A percentile compares a stretch with the other conserved stretches of the same genome.
These are phyloP conservation scores for Phalanger gymnotis DNA, from an alignment of 2,797 vertebrate genomes.

Conservation along the genomic window DNA sequence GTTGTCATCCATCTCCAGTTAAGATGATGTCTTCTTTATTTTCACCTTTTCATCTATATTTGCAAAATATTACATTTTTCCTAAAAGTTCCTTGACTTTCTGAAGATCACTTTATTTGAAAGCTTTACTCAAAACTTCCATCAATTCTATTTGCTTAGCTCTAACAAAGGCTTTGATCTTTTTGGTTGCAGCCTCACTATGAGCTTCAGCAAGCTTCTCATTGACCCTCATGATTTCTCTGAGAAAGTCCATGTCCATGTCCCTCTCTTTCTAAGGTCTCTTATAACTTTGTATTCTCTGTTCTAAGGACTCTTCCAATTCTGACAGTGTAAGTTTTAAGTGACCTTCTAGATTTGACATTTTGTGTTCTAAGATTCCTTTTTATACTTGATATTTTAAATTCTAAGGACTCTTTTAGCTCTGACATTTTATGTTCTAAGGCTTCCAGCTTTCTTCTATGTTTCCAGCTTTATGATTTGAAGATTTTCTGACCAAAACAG, in stretches of 20 bases:
- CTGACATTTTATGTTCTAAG: not conserved
- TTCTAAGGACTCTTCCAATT: not conserved
- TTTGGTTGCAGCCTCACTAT: conserved; percentile 80
- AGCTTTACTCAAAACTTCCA: not conserved
- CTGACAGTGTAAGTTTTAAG: not conserved
- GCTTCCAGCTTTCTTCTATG: not conserved
- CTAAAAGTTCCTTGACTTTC: conserved; percentile 90
- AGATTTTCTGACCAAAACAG: rapidly evolving
- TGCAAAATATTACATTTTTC: conserved; percentile 95
- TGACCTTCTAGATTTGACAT: not conserved
- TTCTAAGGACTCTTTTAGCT: not conserved
- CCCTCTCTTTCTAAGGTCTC: not conserved
- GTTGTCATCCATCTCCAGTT: conserved; percentile 10
- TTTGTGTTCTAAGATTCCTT: not conserved
- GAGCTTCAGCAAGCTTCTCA: conserved; percentile 89
- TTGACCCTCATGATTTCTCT: conserved; percentile 94
- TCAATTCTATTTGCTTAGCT: conserved; percentile 84
- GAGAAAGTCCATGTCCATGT: conserved; percentile 87
- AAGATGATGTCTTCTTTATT: conserved; percentile 86
- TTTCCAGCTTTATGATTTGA: not conserved
- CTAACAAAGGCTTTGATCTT: conserved; percentile 87
- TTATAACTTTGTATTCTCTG: not conserved
- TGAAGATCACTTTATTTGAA: conserved; percentile 86
- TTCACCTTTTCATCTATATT: conserved; percentile 96
- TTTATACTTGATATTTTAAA: not conserved